These are phyloP conservation scores for Holotrichia oblita DNA, from an alignment of 1,140 invertebrate genomes.

Conservation along the genomic window DNA sequence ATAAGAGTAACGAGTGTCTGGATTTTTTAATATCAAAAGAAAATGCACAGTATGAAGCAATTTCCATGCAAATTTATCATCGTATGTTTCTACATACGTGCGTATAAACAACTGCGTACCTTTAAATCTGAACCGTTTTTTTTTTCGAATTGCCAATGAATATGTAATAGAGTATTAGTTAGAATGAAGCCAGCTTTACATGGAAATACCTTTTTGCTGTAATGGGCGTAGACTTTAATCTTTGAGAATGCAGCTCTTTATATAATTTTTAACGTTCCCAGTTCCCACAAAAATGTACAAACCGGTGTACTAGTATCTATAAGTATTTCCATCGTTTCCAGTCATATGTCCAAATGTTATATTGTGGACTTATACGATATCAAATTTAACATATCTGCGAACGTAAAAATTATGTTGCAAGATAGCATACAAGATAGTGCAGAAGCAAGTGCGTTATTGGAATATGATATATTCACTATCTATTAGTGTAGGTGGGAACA, in stretches of 20 bases:
- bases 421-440: too few relatives aligned
- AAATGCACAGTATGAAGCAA: not conserved
- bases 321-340: too few relatives aligned
- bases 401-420: too few relatives aligned
- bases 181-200: not conserved
- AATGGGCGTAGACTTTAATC: not conserved
- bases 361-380: too few relatives aligned
- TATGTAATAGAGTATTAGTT: not conserved
- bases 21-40: not conserved
- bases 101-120: not conserved
- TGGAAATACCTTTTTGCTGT: not conserved
- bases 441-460: too few relatives aligned
- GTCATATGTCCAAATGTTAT: too few relatives aligned
- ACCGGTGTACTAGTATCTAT: too few relatives aligned
- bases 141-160: conserved; percentile 11
- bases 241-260: not conserved
- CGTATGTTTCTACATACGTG: not conserved
- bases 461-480: too few relatives aligned
- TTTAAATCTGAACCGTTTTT: conserved; percentile 1
- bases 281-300: too few relatives aligned
- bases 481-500: too few relatives aligned
- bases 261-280: not conserved
- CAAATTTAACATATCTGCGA: too few relatives aligned
- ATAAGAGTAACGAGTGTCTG: not conserved
- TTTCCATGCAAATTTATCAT: not conserved